These are phyloP conservation scores for Epicampocera succincta DNA, from an alignment of 2,888 invertebrate species.

Conservation along the genomic window DNA sequence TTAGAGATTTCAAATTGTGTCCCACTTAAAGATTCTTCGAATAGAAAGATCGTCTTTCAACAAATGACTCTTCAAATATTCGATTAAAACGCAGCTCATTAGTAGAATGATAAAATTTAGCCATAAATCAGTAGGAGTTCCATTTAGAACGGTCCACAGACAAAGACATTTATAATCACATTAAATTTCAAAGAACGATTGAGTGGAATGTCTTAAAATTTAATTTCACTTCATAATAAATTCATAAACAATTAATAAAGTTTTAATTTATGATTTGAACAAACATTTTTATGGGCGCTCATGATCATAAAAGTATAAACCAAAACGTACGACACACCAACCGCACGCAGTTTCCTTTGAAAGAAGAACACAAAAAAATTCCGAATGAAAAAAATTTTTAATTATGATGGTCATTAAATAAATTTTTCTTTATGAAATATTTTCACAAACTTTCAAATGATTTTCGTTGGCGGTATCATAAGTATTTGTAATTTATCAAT, in stretches of 20 bases:
- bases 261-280: constrained; percentile 65
- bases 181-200: constrained; percentile 1
- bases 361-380: constrained; percentile 6
- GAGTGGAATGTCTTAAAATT: constrained; percentile 17
- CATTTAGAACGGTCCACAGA: not conserved
- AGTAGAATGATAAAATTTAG: constrained; percentile 41
- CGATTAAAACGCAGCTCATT: constrained; percentile 39
- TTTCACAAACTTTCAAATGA: constrained; percentile 58
- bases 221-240: constrained; percentile 57
- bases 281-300: constrained; percentile 62
- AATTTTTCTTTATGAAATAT: constrained; percentile 65
- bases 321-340: not conserved
- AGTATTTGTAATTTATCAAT: no score
- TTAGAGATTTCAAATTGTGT: constrained; percentile 4
- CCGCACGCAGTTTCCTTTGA: constrained; percentile 15
- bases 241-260: constrained; percentile 69
- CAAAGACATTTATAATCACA: constrained; percentile 6
- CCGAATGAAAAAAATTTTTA: constrained; percentile 33
- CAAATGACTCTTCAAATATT: constrained; percentile 1
- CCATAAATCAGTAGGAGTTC: constrained; percentile 49
- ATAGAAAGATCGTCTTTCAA: not conserved
- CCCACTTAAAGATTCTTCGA: constrained; percentile 3
- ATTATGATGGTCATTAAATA: constrained; percentile 64
- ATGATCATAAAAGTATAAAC: constrained; percentile 31
- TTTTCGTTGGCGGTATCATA: constrained; percentile 1